Conservation (phyloP, 53 echinoderm and acorn worm genomes). For the Pentamera pediparva region DNA sequence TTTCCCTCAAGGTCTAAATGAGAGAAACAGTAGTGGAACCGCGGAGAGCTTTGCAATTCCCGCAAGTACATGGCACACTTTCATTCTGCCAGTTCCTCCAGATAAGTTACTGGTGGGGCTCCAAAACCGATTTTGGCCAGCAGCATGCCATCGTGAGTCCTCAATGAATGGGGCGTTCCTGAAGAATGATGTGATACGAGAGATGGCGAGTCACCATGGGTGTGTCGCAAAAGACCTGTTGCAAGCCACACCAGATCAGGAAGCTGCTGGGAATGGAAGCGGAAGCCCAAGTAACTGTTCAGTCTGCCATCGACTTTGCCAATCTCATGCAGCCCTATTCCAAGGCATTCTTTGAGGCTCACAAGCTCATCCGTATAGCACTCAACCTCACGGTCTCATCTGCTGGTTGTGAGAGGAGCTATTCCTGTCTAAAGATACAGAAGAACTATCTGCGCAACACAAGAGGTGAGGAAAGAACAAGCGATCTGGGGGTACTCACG, state of each 20-base stretch:
- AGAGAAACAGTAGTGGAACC: too few relatives aligned
- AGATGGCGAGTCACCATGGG: constrained; percentile 27
- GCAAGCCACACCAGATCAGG: constrained; percentile 22
- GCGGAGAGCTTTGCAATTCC: too few relatives aligned
- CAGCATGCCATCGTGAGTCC: too few relatives aligned
- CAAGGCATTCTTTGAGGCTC: constrained; percentile 23
- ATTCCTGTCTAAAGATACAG: constrained; percentile 17
- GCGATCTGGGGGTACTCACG: constrained; percentile 4
- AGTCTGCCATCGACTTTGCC: constrained; percentile 25
- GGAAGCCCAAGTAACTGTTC: neutral
- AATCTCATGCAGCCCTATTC: constrained; percentile 18
- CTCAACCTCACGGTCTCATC: neutral
- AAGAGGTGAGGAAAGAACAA: constrained; percentile 21
- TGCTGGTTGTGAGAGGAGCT: constrained; percentile 25
- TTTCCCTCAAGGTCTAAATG: too few relatives aligned
- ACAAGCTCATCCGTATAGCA: constrained; percentile 14
- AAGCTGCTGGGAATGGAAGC: constrained; percentile 16
- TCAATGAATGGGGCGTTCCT: constrained; percentile 9
- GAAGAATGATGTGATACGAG: constrained; percentile 13
- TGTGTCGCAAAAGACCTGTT: constrained; percentile 16
- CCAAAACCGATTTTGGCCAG: too few relatives aligned
- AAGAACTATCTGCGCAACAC: constrained; percentile 26
- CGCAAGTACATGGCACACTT: too few relatives aligned
- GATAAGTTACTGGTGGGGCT: too few relatives aligned
- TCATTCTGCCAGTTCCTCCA: too few relatives aligned